Base-by-base conservation (phyloP, 2,888 invertebrate species). In the Thereva unica region DNA sequence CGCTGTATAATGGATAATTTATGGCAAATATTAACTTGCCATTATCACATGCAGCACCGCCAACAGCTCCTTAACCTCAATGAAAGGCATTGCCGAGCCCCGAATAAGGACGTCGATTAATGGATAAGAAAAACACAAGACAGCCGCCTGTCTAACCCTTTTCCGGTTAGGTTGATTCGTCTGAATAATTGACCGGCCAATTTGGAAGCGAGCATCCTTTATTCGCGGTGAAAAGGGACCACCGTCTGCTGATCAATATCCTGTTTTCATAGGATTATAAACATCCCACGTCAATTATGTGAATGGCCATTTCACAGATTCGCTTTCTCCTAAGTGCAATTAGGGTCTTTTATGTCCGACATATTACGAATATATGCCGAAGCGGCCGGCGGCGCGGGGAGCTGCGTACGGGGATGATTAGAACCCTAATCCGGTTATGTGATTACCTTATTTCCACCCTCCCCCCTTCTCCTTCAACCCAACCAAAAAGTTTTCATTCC, bases 11-110 rank as follows among this genome's bases (percentile, higher is more conserved):
- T 59, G 38, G 59, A 59, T 59, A 59, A 59, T 59, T 59, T 59
- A 59, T 59, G 45, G 49, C 59, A 59, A 59, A 59, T 59, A 59
- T 59, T 59, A 59, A 49, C 37, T 59, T 45, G 37, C 59, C 59
- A 59, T 59, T 59, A 59, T 59, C 59, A 59, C 47, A 59, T 47
- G 59, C n/a, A 59, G 40, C n/a, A 47, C 37, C 49, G 38, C 59
- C 44, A 23, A 23, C 41, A 34, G 55, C 55, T 55, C 12, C 10
- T 7, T n/a, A 12, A 23, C 9, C 52, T 52, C 10, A 53, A 53
- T n/a, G 12, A 47, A 47, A 6, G 7, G 47, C n/a, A 47, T 10
- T n/a, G 47, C 47, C n/a, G n/a, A n/a, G 10, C n/a, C 47, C 47
- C n/a, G 47, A 47, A 3, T 10, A 12, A 10, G 10, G 10, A 49